phyloP scores from a whole-genome alignment of 1,140 invertebrate genomes.

The Helicoverpa armigera region DNA sequence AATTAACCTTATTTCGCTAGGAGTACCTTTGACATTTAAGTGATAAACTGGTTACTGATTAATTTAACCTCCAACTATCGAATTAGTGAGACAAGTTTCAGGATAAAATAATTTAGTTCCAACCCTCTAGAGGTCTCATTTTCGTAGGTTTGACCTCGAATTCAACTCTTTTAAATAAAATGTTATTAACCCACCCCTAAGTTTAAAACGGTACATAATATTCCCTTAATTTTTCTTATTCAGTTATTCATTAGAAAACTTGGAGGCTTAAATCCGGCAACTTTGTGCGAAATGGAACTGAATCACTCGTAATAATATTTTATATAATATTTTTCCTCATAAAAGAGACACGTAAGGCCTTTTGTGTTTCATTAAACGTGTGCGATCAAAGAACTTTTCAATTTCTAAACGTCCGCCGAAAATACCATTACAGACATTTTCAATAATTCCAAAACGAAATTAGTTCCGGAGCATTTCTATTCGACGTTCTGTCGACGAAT shows the following conservation, averaged over 20 bases:
- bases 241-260: constrained; percentile 30
- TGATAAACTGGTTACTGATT: no score
- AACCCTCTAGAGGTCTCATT: no score
- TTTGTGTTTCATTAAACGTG: constrained; percentile 50
- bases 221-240: constrained; percentile 20
- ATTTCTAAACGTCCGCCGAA: constrained; percentile 44
- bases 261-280: constrained; percentile 26
- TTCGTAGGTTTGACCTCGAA: no score
- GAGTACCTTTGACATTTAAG: no score
- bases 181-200: neutral
- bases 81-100: no score
- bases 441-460: constrained; percentile 51
- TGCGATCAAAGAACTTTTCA: constrained; percentile 44
- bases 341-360: constrained; percentile 40
- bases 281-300: constrained; percentile 21
- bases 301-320: constrained; percentile 33
- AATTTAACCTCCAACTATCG: no score
- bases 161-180: no score
- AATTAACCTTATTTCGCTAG: no score
- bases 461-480: constrained; percentile 43
- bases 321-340: constrained; percentile 31
- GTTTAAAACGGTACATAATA: constrained; percentile 16
- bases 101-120: no score
- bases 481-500: constrained; percentile 40
- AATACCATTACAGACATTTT: constrained; percentile 49